phyloP scores from a whole-genome alignment of 2,888 invertebrate genomes.

The Trachelus tabidus region DNA sequence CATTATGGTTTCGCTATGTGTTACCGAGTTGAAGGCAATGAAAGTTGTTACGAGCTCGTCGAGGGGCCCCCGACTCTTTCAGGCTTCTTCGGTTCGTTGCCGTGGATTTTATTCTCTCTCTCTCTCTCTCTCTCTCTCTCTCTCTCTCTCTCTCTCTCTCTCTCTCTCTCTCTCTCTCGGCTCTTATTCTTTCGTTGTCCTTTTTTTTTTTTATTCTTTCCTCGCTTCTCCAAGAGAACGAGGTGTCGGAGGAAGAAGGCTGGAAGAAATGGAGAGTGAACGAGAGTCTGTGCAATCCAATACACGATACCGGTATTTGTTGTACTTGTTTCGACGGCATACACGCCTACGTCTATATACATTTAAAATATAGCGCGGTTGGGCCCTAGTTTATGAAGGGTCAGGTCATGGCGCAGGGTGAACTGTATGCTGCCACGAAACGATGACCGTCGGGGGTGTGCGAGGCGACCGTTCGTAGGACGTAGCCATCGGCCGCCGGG shows the following conservation, averaged over 20 bases:
- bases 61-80: neutral
- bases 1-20: conserved; percentile 14
- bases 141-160: conserved; percentile 28
- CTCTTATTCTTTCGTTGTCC: neutral
- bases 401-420: conserved; percentile 58
- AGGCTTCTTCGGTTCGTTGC: neutral
- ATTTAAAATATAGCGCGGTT: conserved; percentile 64
- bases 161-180: conserved; percentile 26
- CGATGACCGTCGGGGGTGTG: conserved; percentile 33
- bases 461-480: conserved; percentile 18
- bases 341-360: conserved; percentile 63
- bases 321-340: conserved; percentile 60
- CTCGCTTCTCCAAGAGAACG: conserved; percentile 37
- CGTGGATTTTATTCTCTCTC: conserved; percentile 18
- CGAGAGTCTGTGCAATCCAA: conserved; percentile 40
- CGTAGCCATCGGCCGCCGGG: conserved; percentile 33
- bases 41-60: conserved; percentile 30
- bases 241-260: conserved; percentile 47
- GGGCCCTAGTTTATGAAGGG: conserved; percentile 65
- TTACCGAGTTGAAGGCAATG: conserved; percentile 29
- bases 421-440: conserved; percentile 15
- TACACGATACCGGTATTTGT: conserved; percentile 47
- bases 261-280: neutral
- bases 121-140: conserved; percentile 28
- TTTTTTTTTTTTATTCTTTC: conserved; percentile 16